phyloP scores from a whole-genome alignment of 2,113 vertebrate species.

The Oryzias curvinotus region DNA sequence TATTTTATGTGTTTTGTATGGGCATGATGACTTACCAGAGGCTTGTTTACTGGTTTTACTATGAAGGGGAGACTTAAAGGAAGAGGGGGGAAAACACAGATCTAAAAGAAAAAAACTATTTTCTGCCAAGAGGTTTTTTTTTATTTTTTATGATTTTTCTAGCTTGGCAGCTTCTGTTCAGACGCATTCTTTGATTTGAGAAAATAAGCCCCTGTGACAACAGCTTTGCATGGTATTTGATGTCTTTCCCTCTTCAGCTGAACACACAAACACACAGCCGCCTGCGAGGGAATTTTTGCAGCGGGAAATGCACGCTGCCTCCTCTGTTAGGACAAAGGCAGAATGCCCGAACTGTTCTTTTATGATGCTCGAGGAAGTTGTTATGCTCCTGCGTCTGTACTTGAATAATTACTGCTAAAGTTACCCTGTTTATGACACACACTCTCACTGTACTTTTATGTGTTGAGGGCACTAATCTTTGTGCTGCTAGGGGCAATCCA shows the following conservation, averaged over 20 bases:
- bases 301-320: not conserved
- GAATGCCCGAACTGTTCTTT: constrained; percentile 4
- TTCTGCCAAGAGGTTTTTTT: constrained; percentile 49
- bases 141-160: constrained; percentile 23
- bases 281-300: constrained; percentile 19
- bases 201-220: constrained; percentile 62
- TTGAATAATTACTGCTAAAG: constrained; percentile 24
- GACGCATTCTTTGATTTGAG: constrained; percentile 51
- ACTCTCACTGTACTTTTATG: constrained; percentile 23
- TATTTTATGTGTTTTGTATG: constrained; percentile 8
- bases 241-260: constrained; percentile 15
- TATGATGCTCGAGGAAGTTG: not conserved
- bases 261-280: constrained; percentile 12
- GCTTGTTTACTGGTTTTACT: constrained; percentile 61
- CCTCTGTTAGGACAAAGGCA: constrained; percentile 21
- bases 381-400: constrained; percentile 21
- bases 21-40: constrained; percentile 54
- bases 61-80: constrained; percentile 28
- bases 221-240: constrained; percentile 69
- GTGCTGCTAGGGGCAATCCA: constrained; percentile 54
- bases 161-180: constrained; percentile 52
- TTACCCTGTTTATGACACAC: constrained; percentile 33
- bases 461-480: constrained; percentile 32
- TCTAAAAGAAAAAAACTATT: constrained; percentile 17
- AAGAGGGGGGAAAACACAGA: not conserved